Base-by-base conservation (phyloP, 2,888 invertebrate genomes). In the Pammene fasciana region DNA sequence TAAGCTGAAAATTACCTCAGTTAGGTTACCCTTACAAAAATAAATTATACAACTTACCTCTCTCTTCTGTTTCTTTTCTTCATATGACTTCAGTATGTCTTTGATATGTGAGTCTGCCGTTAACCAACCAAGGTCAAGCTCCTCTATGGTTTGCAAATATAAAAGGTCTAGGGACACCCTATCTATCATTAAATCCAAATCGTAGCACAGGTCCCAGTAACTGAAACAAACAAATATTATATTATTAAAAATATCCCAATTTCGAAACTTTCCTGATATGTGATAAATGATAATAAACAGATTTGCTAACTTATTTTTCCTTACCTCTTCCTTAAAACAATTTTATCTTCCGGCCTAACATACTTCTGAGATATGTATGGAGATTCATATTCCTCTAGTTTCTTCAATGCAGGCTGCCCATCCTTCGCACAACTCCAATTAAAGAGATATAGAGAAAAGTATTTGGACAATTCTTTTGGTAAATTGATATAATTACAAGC, bases 301-400 rank as follows among this genome's bases (percentile, higher is more conserved):
- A 7, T 36, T 41, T 41, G n/a, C n/a, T n/a, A 45, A 45, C 5
- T 13, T 8, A 14, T n/a, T 36, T 18, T 13, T 5, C 18, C 52
- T 65, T 65, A 70, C 70, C 70, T 54, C 93, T 97, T 99, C 79
- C 97, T 94, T 75, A 99, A 93, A 74, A 98, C 95, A 86, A 99
- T 95, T 91, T 95, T 96, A 83, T 95, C 95, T 74, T 95, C 95
- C 72, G 95, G 95, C 75, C 92, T 86, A 71, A 96, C 94, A 86
- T 96, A 95, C 84, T 96, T 96, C 76, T 97, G 95, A 65, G 99
- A 98, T 89, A 99, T 96, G 90, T 96, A 97, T 0, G 99, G 99
- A 75, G 98, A 97, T 94, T 99, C 99, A 93, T 98, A 99, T 87
- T 99, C 97, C 91, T 99, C 97, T 74, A 99, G 92, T 86, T 97